Evolutionary conservation across 2,888 invertebrate species (phyloP), one percentile per base, ranked within the genome.

Genomic region (Drosophila subsilvestris): DNA sequence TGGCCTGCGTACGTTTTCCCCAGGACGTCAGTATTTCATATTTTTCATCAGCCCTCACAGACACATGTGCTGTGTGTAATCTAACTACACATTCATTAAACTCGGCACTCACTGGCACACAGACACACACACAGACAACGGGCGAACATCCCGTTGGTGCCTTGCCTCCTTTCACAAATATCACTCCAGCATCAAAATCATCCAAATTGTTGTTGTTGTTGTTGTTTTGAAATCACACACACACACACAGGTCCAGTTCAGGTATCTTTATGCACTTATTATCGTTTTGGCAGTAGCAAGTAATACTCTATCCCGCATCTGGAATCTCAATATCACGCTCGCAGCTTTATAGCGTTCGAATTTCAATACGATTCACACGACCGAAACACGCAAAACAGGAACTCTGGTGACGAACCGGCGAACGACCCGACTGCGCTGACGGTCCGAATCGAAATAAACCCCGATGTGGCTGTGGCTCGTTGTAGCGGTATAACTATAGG

Each of bases 141-240:
- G 32, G n/a, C 60, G 27, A 69, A 78, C 79, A 82, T 86, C 87
- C 87, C 87, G 85, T 82, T 85, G 85, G 85, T 87, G 70, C 65
- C 65, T 25, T 87, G 70, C 67, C 65, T 25, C 48, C 45, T 18
- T 22, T 62, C 63, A 69, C 69, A 80, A 80, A 75, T 79, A 75
- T 65, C 74, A 79, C 74, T 63, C 55, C 63, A 65, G 68, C 70
- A 69, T 55, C 55, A 76, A 32, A 55, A 45, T 18, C 25, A 63
- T 57, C 44, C 69, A 44, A 71, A 55, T 51, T 66, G 42, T 58
- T 63, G 63, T 47, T 55, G 50, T 54, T 69, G 42, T 57, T 72
- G 48, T 22, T 66, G 61, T 51, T 55, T 53, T n/a, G 47, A 61
- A 48, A 45, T 37, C 48, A 58, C 43, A 51, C 45, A 44, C 37